A percentile compares a stretch with the other conserved stretches of the same genome.
These are phyloP conservation scores for Drosophila ogumai DNA, from an alignment of 1,140 invertebrate genomes.

Conservation along the genomic window DNA sequence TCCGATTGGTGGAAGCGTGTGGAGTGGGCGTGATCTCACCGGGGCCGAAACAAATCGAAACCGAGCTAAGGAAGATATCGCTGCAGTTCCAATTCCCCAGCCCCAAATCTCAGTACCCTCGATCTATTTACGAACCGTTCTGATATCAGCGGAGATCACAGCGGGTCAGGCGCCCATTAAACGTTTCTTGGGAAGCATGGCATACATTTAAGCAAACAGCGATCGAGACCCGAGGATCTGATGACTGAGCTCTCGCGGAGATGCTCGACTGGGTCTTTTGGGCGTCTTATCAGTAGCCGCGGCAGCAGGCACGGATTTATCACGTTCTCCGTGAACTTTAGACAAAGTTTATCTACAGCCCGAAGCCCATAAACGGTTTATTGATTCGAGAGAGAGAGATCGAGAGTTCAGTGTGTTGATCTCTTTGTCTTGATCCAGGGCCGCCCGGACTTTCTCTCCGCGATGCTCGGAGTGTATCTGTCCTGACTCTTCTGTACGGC, in stretches of 20 bases:
- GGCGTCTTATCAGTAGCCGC: conserved; percentile 61
- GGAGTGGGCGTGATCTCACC: conserved; percentile 64
- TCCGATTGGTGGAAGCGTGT: conserved; percentile 65
- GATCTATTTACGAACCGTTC: conserved; percentile 35
- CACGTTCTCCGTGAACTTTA: conserved; percentile 84
- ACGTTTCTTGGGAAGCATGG: conserved; percentile 25
- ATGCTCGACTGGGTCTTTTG: conserved; percentile 48
- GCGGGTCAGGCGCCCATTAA: conserved; percentile 61
- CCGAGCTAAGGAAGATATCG: conserved; percentile 36
- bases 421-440: conserved; percentile 59
- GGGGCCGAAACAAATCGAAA: conserved; percentile 30
- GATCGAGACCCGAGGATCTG: conserved; percentile 45
- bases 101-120: conserved; percentile 9
- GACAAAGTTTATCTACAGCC: conserved; percentile 82
- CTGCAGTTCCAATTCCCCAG: conserved; percentile 23
- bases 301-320: conserved; percentile 66
- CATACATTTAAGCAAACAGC: conserved; percentile 45
- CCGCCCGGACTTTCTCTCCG: conserved; percentile 30
- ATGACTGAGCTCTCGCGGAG: conserved; percentile 3
- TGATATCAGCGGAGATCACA: conserved; percentile 76
- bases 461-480: conserved; percentile 30
- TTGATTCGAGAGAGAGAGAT: conserved; percentile 35
- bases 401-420: conserved; percentile 49
- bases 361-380: conserved; percentile 41
- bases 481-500: not conserved